A percentile compares a stretch with the other conserved stretches of the same genome.
Evolutionary conservation across 1,140 invertebrate species (phyloP).

Genomic region (Sitobion miscanthi): DNA sequence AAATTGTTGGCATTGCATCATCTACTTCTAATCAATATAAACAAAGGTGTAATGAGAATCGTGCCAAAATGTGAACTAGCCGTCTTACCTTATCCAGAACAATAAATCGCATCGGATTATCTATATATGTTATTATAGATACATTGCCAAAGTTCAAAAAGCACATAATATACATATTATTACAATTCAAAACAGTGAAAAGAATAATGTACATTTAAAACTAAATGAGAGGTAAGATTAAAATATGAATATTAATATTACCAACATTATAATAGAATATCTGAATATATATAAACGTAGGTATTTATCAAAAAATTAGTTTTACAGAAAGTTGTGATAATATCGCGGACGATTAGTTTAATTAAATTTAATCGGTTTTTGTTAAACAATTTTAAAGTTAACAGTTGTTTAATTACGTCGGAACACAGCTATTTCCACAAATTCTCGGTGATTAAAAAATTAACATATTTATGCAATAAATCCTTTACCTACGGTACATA

Average conservation of each 20-base stretch:
- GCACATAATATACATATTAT: neutral
- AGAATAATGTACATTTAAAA: neutral
- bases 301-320: neutral
- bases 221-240: neutral
- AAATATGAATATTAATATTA: neutral
- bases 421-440: neutral
- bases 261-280: neutral
- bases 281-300: neutral
- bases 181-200: neutral
- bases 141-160: neutral
- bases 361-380: neutral
- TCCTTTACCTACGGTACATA: neutral
- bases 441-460: neutral
- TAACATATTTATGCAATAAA: neutral
- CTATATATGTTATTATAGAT: neutral
- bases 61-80: slow-evolving; percentile 10
- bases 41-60: slow-evolving; percentile 23
- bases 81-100: neutral
- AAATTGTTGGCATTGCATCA: neutral
- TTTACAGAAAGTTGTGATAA: neutral
- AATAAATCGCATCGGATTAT: neutral
- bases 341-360: neutral
- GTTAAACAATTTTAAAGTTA: neutral
- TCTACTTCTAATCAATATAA: neutral
- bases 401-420: neutral